Evolutionary conservation across 2,888 invertebrate species (phyloP).

Genomic region (Heliconius erato): DNA sequence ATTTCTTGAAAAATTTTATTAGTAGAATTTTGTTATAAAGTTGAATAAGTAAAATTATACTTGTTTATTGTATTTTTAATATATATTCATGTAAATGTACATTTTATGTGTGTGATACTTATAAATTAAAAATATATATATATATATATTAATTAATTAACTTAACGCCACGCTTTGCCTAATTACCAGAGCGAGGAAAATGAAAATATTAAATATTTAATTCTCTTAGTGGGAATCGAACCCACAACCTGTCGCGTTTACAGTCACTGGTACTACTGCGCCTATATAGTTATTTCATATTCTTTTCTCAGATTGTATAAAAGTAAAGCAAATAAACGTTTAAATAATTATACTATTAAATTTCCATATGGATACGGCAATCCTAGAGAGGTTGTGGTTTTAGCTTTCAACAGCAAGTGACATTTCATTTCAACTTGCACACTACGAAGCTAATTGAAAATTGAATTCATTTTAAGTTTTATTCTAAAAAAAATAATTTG

Average conservation of each 20-base stretch:
- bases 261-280: too few relatives aligned
- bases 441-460: neutral
- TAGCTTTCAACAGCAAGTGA: slow-evolving; percentile 40
- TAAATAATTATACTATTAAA: neutral
- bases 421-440: slow-evolving; percentile 39
- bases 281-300: neutral
- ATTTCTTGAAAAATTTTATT: slow-evolving; percentile 5
- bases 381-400: slow-evolving; percentile 40
- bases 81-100: too few relatives aligned
- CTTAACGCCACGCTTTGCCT: too few relatives aligned
- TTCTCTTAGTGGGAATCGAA: too few relatives aligned
- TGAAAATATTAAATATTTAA: too few relatives aligned
- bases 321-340: neutral
- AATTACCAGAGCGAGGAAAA: too few relatives aligned
- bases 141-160: too few relatives aligned
- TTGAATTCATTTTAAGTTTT: slow-evolving; percentile 3
- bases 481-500: neutral
- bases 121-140: too few relatives aligned
- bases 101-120: too few relatives aligned
- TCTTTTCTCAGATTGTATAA: neutral
- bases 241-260: too few relatives aligned
- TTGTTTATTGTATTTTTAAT: neutral
- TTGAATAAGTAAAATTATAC: neutral
- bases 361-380: slow-evolving; percentile 22
- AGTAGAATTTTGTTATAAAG: neutral